A percentile compares a stretch with the other conserved stretches of the same genome.
These are phyloP conservation scores for Flexamia atlantica DNA, from an alignment of 2,888 invertebrate species.

Conservation along the genomic window DNA sequence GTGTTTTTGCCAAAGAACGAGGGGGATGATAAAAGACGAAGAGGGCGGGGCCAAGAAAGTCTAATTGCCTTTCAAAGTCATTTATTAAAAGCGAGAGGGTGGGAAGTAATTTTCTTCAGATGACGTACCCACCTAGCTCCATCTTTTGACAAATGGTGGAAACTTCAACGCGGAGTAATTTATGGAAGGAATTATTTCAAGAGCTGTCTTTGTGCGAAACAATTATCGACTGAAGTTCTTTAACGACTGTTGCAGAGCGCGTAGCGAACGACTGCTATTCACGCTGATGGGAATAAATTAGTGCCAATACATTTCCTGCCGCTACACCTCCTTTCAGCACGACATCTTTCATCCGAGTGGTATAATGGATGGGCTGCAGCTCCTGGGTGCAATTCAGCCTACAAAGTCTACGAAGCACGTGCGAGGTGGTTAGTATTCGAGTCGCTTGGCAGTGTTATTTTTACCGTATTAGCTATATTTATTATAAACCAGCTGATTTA, in stretches of 20 bases:
- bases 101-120: constrained; percentile 66
- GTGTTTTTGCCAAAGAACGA: constrained; percentile 65
- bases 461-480: too few species aligned
- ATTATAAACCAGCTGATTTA: too few species aligned
- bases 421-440: too few species aligned
- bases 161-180: constrained; percentile 65
- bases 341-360: constrained; percentile 45
- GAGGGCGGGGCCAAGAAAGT: constrained; percentile 63
- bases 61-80: constrained; percentile 67
- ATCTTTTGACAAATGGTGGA: constrained; percentile 66
- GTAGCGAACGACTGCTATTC: constrained; percentile 55
- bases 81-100: constrained; percentile 68
- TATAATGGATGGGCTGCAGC: background rate
- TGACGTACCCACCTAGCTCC: constrained; percentile 65
- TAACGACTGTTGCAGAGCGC: constrained; percentile 50
- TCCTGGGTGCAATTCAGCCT: too few species aligned
- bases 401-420: too few species aligned
- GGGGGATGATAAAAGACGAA: constrained; percentile 64
- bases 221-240: constrained; percentile 64
- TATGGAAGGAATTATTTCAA: constrained; percentile 66
- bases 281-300: constrained; percentile 48
- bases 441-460: too few species aligned
- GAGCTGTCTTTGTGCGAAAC: constrained; percentile 65
- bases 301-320: constrained; percentile 52
- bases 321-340: constrained; percentile 29